Percentiles rank a stretch among this genome's conserved stretches.
Conservation (phyloP, 2,888 invertebrate species). For the Hemaris fuciformis region DNA sequence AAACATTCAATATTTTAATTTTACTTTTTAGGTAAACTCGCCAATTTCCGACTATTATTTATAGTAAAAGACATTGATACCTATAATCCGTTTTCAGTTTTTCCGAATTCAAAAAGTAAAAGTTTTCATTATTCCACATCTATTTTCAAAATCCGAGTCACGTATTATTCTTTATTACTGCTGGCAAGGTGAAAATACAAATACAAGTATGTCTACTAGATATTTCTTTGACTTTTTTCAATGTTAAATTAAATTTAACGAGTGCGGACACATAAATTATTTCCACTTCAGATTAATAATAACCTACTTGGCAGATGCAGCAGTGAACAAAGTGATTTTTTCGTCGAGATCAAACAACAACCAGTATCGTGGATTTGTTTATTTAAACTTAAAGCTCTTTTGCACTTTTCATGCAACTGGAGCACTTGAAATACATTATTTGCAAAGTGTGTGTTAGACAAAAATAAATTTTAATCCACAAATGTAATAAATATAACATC, state of each 20-base stretch:
- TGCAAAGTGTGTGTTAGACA: neutral
- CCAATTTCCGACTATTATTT: too few relatives aligned
- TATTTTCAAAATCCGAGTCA: neutral
- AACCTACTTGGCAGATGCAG: conserved; percentile 54
- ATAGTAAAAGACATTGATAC: neutral
- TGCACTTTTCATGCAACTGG: neutral
- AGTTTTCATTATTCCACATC: neutral
- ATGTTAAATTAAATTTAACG: conserved; percentile 28
- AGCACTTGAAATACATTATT: too few relatives aligned
- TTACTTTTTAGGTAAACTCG: too few relatives aligned
- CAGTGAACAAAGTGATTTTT: conserved; percentile 21
- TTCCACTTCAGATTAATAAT: conserved; percentile 46
- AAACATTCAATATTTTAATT: too few relatives aligned
- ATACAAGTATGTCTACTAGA: neutral
- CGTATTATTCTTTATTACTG: neutral
- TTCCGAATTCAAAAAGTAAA: neutral
- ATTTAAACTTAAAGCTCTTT: neutral
- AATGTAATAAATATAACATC: neutral
- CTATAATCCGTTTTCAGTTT: neutral
- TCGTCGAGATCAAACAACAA: conserved; percentile 40
- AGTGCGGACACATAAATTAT: conserved; percentile 42
- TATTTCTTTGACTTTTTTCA: conserved; percentile 10
- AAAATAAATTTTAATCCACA: neutral
- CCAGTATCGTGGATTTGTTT: neutral
- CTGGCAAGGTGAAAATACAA: neutral